Evolutionary conservation across 2,113 vertebrate genomes (phyloP).

Genomic region (Phaetusa simplex): DNA sequence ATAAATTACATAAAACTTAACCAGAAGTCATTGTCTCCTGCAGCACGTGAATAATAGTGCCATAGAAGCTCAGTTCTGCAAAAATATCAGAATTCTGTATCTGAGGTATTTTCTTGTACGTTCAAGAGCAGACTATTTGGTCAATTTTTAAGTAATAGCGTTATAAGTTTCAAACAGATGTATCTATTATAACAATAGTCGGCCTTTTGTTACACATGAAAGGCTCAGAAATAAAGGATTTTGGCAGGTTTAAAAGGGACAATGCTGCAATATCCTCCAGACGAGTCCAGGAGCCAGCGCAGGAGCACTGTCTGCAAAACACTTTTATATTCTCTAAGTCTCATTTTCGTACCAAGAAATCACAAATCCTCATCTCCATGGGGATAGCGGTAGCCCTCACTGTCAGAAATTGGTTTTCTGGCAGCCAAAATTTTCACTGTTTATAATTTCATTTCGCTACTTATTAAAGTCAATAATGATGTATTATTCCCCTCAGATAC

Average conservation of each 20-base stretch:
- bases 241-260: background rate
- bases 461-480: conserved; percentile 30
- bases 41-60: background rate
- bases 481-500: background rate
- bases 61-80: background rate
- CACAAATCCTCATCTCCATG: conserved; percentile 16
- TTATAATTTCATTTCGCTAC: conserved; percentile 31
- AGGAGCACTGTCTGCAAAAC: background rate
- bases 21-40: background rate
- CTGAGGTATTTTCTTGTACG: background rate
- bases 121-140: background rate
- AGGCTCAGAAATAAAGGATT: conserved; percentile 26
- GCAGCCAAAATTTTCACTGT: conserved; percentile 11
- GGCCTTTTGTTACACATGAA: background rate
- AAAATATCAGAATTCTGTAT: background rate
- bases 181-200: background rate
- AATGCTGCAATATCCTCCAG: background rate
- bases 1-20: background rate
- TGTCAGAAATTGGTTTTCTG: conserved; percentile 4
- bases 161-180: background rate
- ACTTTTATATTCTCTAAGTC: background rate
- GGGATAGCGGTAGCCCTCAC: background rate
- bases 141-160: background rate
- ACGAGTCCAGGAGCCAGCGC: background rate
- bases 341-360: background rate